Conservation (phyloP, 2,888 invertebrate genomes). For the Cheilosia vulpina region DNA sequence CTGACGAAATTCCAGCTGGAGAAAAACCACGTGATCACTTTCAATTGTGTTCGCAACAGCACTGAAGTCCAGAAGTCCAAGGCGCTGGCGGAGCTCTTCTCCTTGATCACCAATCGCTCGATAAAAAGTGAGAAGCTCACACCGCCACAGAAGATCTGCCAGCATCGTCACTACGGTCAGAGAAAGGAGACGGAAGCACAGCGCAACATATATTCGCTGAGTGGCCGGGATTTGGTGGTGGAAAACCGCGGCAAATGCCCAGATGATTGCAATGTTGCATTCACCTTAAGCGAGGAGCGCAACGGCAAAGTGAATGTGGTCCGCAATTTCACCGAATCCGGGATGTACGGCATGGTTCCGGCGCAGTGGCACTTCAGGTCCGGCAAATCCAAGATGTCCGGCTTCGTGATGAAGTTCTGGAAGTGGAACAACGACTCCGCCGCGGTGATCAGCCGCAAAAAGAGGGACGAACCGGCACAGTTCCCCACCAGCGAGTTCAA, state of each 20-base stretch:
- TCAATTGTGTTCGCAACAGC: constrained; percentile 86
- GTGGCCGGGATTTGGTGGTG: constrained; percentile 87
- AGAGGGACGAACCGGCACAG: constrained; percentile 75
- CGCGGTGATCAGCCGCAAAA: constrained; percentile 59
- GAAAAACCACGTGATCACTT: constrained; percentile 84
- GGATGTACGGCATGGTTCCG: constrained; percentile 90
- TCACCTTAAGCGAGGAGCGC: constrained; percentile 86
- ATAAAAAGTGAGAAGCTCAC: constrained; percentile 79
- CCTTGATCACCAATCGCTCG: constrained; percentile 83
- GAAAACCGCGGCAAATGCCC: constrained; percentile 90
- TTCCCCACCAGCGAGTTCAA: constrained; percentile 79
- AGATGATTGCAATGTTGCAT: constrained; percentile 86
- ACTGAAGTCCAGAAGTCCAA: constrained; percentile 85
- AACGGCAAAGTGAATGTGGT: constrained; percentile 85
- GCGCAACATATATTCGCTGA: constrained; percentile 86
- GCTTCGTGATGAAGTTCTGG: constrained; percentile 93
- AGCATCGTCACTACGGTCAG: constrained; percentile 85
- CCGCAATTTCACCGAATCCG: constrained; percentile 87
- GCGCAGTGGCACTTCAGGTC: constrained; percentile 85
- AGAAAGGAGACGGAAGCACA: constrained; percentile 86
- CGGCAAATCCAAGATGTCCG: constrained; percentile 86
- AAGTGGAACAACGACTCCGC: constrained; percentile 86
- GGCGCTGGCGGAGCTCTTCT: constrained; percentile 83
- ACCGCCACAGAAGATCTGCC: constrained; percentile 83
- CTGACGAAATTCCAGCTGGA: constrained; percentile 86